Conservation (phyloP, 35 echinoderm and acorn worm genomes). For the Heliocidaris erythrogramma region DNA sequence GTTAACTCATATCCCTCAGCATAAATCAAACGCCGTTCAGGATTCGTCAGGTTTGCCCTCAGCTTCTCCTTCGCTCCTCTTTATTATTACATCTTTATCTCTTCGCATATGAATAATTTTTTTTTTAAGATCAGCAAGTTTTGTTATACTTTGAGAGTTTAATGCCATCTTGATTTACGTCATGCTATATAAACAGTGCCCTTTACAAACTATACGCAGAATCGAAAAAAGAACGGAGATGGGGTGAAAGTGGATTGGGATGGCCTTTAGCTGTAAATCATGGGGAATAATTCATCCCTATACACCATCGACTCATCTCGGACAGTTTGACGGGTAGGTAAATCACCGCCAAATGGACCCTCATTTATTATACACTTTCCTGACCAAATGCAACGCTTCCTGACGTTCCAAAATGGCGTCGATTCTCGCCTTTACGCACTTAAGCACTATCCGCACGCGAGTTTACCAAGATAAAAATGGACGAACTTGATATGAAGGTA, state of each 20-base stretch:
- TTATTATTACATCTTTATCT: not conserved
- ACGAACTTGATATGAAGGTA: not conserved
- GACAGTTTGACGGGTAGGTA: not conserved
- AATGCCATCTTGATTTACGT: not conserved
- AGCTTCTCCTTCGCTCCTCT: not conserved
- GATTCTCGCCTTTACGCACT: not conserved
- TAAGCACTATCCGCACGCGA: not conserved
- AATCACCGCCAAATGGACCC: not conserved
- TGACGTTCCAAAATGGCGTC: not conserved
- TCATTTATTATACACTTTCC: not conserved
- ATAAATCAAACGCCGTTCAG: too few relatives aligned
- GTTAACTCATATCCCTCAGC: too few relatives aligned
- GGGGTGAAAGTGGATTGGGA: not conserved
- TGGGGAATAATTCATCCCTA: not conserved
- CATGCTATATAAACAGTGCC: not conserved
- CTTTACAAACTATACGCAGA: not conserved
- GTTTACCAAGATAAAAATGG: not conserved
- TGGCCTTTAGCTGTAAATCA: not conserved
- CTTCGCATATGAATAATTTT: not conserved
- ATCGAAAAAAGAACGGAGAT: not conserved
- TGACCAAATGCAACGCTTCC: not conserved
- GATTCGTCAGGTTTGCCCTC: too few relatives aligned
- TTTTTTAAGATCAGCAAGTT: not conserved
- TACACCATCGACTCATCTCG: not conserved
- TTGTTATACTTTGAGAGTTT: not conserved